phyloP scores from a whole-genome alignment of 1,140 invertebrate species.

The Meloidogyne chitwoodi region DNA sequence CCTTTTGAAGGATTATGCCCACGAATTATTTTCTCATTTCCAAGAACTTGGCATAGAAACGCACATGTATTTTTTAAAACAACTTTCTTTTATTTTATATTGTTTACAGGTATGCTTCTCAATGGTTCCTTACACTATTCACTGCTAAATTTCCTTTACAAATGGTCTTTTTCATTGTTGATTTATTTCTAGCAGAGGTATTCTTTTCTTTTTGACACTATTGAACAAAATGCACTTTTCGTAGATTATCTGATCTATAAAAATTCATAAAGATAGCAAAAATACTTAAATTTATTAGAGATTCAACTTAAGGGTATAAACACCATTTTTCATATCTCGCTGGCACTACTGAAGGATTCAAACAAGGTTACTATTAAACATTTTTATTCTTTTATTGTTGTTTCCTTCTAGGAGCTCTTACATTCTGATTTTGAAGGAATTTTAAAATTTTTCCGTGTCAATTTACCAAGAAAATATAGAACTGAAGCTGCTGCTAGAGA shows the following conservation, averaged over 20 bases:
- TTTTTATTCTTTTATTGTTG: constrained; percentile 68
- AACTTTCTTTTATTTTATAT: too few species aligned
- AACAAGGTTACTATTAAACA: constrained; percentile 53
- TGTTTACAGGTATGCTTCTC: constrained; percentile 71
- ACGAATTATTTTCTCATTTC: constrained; percentile 84
- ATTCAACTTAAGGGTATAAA: constrained; percentile 70
- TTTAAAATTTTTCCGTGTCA: constrained; percentile 85
- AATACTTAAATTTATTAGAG: neutral
- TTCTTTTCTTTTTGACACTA: neutral
- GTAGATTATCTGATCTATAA: too few species aligned
- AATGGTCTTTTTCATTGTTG: constrained; percentile 93
- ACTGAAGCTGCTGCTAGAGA: constrained; percentile 80
- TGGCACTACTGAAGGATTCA: constrained; percentile 75
- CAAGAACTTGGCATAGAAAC: constrained; percentile 83
- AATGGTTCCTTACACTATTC: constrained; percentile 98
- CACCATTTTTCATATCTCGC: constrained; percentile 88
- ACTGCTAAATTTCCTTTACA: constrained; percentile 95
- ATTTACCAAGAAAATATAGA: constrained; percentile 89
- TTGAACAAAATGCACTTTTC: too few species aligned
- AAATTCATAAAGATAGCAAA: too few species aligned
- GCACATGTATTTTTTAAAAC: constrained; percentile 76
- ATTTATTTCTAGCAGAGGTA: constrained; percentile 76
- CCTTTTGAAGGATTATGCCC: constrained; percentile 75
- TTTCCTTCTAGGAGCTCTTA: constrained; percentile 72
- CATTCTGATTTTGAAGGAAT: constrained; percentile 90